Percentiles rank a stretch among this genome's conserved stretches.
phyloP scores from a whole-genome alignment of 2,797 vertebrate genomes.

The Pseudomugil tenellus region DNA sequence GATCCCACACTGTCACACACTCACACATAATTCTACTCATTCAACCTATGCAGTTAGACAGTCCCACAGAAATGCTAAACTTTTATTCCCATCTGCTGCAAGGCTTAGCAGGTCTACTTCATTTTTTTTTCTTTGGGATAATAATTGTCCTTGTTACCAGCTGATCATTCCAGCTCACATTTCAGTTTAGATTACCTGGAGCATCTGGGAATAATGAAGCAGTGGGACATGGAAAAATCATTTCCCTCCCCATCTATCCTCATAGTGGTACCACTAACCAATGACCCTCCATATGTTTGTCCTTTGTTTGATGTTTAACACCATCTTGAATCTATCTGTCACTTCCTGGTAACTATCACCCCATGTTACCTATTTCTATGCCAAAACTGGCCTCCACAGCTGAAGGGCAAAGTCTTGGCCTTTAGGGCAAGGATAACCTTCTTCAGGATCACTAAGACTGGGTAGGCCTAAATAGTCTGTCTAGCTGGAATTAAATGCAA shows the following conservation, averaged over 20 bases:
- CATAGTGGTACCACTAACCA: constrained; percentile 57
- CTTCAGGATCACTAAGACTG: constrained; percentile 42
- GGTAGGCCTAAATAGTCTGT: constrained; percentile 57
- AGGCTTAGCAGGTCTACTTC: constrained; percentile 33
- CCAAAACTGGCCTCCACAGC: constrained; percentile 41
- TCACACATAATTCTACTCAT: constrained; percentile 42
- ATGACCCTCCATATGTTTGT: constrained; percentile 62
- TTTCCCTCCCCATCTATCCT: constrained; percentile 68
- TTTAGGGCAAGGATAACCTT: constrained; percentile 26
- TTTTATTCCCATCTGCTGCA: constrained; percentile 64
- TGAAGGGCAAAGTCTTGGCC: constrained; percentile 39
- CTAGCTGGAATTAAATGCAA: constrained; percentile 50
- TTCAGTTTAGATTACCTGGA: constrained; percentile 77
- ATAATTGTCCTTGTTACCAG: constrained; percentile 68
- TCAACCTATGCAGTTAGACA: constrained; percentile 35
- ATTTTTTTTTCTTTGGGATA: constrained; percentile 51
- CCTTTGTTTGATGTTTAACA: constrained; percentile 65
- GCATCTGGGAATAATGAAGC: constrained; percentile 80
- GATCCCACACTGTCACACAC: constrained; percentile 39
- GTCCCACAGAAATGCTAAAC: constrained; percentile 62
- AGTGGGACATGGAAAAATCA: constrained; percentile 76
- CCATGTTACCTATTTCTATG: constrained; percentile 60
- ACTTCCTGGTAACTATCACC: constrained; percentile 64
- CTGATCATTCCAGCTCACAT: constrained; percentile 65
- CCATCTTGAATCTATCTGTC: constrained; percentile 78